Conservation (phyloP, 2,888 invertebrate species). For the Phaonia tiefii region DNA sequence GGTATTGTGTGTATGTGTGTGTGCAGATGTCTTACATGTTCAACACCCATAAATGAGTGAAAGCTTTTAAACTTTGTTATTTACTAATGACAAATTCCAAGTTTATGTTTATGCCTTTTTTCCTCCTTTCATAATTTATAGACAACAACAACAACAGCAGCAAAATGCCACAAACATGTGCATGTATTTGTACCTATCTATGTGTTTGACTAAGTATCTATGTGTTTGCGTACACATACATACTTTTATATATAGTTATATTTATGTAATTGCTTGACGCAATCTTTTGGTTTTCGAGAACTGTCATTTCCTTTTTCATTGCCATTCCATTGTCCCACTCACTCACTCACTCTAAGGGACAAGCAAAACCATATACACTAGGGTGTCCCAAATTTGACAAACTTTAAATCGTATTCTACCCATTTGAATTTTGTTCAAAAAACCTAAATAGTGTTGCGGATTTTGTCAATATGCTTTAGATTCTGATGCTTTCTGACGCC, state of each 20-base stretch:
- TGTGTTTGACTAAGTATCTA: background rate
- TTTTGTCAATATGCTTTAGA: too few relatives aligned
- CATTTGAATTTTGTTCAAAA: too few relatives aligned
- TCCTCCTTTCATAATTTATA: conserved; percentile 30
- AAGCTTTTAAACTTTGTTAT: conserved; percentile 50
- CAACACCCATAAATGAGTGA: conserved; percentile 42
- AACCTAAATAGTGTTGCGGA: too few relatives aligned
- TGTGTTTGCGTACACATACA: conserved; percentile 5
- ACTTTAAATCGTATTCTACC: too few relatives aligned
- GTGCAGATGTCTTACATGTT: background rate
- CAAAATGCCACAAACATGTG: conserved; percentile 21
- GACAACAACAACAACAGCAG: conserved; percentile 26
- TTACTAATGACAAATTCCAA: conserved; percentile 52
- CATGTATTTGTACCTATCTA: conserved; percentile 7
- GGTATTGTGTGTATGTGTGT: background rate
- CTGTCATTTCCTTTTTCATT: conserved; percentile 57
- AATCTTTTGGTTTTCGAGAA: conserved; percentile 41
- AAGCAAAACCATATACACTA: too few relatives aligned
- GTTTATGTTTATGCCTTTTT: conserved; percentile 39
- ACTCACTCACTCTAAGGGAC: too few relatives aligned
- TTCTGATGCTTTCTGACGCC: too few relatives aligned
- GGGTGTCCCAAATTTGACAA: too few relatives aligned
- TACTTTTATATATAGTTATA: too few relatives aligned
- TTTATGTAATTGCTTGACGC: conserved; percentile 31
- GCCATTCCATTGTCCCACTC: too few relatives aligned